Percentiles rank a stretch among this genome's conserved stretches.
Evolutionary conservation across 1,140 invertebrate genomes (phyloP).

Genomic region (Heliconius melpomene): DNA sequence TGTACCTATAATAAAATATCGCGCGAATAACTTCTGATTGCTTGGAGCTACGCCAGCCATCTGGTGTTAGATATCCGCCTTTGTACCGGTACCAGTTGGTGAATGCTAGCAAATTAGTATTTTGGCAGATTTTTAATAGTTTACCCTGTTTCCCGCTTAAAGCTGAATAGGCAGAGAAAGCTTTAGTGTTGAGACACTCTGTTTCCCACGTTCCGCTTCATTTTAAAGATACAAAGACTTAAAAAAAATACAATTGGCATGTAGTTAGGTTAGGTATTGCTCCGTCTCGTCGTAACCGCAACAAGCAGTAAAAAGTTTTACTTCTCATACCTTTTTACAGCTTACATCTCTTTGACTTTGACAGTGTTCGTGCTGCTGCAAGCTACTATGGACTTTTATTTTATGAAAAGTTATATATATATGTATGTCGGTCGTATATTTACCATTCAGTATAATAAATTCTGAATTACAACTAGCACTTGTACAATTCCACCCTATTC

Average conservation of each 20-base stretch:
- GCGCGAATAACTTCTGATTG: conserved; percentile 30
- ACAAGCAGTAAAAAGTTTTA: conserved; percentile 19
- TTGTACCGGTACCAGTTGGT: neutral
- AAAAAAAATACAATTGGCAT: too few relatives aligned
- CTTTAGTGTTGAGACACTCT: too few relatives aligned
- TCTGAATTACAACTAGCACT: neutral
- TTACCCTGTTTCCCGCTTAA: too few relatives aligned
- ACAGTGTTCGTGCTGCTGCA: conserved; percentile 2
- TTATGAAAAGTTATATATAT: neutral
- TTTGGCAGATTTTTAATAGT: neutral
- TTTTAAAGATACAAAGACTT: too few relatives aligned
- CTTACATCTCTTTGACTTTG: conserved; percentile 28
- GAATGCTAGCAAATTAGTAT: conserved; percentile 1
- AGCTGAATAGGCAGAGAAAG: too few relatives aligned
- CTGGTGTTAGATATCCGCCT: conserved; percentile 8
- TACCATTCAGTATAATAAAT: neutral
- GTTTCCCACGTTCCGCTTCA: too few relatives aligned
- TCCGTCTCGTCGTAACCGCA: neutral
- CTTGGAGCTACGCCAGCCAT: conserved; percentile 31
- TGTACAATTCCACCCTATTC: neutral
- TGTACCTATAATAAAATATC: conserved; percentile 36
- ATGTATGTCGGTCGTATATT: neutral
- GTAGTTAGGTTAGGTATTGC: too few relatives aligned
- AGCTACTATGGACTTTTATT: neutral
- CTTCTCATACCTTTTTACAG: neutral